Conservation (phyloP, 2,113 vertebrate species). For the Prionailurus bengalensis region DNA sequence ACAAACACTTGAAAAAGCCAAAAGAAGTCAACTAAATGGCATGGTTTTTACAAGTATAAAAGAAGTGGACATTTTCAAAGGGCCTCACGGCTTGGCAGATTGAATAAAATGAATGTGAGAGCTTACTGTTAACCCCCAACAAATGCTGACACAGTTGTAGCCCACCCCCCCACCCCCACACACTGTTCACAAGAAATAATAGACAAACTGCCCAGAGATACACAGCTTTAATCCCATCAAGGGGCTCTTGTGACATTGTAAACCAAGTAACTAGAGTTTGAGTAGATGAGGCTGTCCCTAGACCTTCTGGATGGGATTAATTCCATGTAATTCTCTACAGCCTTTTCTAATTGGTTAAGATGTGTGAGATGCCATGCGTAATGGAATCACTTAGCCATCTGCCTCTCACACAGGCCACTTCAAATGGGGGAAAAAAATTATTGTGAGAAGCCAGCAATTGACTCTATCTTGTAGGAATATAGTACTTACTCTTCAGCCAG, state of each 20-base stretch:
- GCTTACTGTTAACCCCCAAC: constrained; percentile 65
- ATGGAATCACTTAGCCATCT: neutral
- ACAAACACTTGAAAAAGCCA: constrained; percentile 82
- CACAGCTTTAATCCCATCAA: constrained; percentile 26
- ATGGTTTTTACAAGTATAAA: constrained; percentile 76
- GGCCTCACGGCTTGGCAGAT: neutral
- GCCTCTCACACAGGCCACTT: neutral
- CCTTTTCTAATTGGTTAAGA: constrained; percentile 61
- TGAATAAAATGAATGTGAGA: constrained; percentile 49
- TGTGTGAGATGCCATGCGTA: neutral
- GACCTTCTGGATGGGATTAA: constrained; percentile 48
- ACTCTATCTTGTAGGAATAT: neutral
- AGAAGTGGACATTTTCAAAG: constrained; percentile 76
- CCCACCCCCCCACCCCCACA: neutral
- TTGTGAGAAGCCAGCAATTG: neutral
- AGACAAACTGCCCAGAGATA: constrained; percentile 10
- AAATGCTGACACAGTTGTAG: constrained; percentile 53
- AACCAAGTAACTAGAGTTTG: constrained; percentile 44
- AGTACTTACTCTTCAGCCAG: neutral
- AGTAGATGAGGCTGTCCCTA: neutral
- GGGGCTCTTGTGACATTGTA: neutral
- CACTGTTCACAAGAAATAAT: neutral
- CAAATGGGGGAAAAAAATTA: neutral
- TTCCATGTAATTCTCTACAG: constrained; percentile 63
- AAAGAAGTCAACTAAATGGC: constrained; percentile 78